Conservation (phyloP, 2,797 vertebrate species). For the Psittacula derbiana region DNA sequence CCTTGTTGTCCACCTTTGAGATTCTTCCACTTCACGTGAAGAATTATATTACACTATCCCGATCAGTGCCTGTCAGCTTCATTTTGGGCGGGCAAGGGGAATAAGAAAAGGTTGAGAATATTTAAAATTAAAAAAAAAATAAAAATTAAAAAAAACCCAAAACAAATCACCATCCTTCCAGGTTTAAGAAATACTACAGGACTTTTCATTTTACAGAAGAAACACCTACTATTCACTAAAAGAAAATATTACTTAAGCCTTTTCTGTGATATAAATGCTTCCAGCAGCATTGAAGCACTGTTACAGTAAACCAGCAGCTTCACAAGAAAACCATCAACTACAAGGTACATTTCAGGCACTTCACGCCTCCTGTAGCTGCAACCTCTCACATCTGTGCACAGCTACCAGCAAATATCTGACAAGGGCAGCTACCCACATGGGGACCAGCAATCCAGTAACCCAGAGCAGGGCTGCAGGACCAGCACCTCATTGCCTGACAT, state of each 20-base stretch:
- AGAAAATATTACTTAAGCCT: neutral
- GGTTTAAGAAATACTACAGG: neutral
- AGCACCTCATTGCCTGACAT: neutral
- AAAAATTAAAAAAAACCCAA: neutral
- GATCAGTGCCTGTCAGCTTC: neutral
- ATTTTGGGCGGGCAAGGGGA: neutral
- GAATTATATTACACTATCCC: neutral
- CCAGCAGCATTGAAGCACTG: neutral
- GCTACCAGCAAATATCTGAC: neutral
- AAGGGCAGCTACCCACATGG: neutral
- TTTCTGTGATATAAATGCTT: neutral
- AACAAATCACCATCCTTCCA: neutral
- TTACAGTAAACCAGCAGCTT: neutral
- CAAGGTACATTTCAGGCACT: neutral
- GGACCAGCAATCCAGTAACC: neutral
- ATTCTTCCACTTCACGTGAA: neutral
- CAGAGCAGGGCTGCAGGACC: neutral
- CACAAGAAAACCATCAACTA: neutral
- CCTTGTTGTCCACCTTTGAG: slow-evolving; percentile 1
- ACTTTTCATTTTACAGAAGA: neutral
- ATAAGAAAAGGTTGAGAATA: neutral
- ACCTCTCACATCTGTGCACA: neutral
- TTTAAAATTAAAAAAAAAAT: too few species aligned
- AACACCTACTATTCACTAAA: neutral
- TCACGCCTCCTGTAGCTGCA: neutral